Percentiles rank a stretch among this genome's conserved stretches.
These are phyloP conservation scores for Spatulosminthurus flaviceps DNA, from an alignment of 2,888 invertebrate species.

Conservation along the genomic window DNA sequence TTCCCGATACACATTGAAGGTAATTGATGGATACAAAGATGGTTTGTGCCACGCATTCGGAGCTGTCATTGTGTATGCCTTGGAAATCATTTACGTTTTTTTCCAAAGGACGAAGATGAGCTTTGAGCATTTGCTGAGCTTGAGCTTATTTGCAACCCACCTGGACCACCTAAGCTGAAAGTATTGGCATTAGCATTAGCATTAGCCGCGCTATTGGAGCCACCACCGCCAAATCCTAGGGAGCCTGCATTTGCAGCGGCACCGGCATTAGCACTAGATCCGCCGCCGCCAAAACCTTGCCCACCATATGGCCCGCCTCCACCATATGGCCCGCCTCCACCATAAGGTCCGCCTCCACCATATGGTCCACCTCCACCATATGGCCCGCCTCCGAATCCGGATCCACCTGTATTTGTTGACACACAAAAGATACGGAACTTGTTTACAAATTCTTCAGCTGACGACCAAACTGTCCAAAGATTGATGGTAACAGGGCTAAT, in stretches of 20 bases:
- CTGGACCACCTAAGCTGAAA: constrained; percentile 49
- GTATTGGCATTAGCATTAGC: constrained; percentile 48
- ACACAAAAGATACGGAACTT: no score
- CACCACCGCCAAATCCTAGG: constrained; percentile 28
- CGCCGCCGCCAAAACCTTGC: constrained; percentile 35
- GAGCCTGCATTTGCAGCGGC: not conserved
- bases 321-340: not conserved
- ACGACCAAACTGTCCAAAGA: no score
- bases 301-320: constrained; percentile 35
- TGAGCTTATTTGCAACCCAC: constrained; percentile 18
- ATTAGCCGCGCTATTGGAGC: not conserved
- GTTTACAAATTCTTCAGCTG: no score
- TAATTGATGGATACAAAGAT: not conserved
- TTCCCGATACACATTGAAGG: constrained; percentile 5
- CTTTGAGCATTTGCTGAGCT: no score
- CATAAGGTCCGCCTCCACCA: constrained; percentile 7
- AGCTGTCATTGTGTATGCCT: not conserved
- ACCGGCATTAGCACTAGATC: not conserved
- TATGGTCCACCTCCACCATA: not conserved
- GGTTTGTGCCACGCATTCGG: not conserved
- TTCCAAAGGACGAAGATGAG: constrained; percentile 1
- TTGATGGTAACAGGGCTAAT: no score
- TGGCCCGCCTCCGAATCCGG: not conserved
- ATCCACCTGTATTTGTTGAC: no score
- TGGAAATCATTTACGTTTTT: constrained; percentile 22